Evolutionary conservation across 1,140 invertebrate genomes (phyloP).

Genomic region (Carposina sasakii): DNA sequence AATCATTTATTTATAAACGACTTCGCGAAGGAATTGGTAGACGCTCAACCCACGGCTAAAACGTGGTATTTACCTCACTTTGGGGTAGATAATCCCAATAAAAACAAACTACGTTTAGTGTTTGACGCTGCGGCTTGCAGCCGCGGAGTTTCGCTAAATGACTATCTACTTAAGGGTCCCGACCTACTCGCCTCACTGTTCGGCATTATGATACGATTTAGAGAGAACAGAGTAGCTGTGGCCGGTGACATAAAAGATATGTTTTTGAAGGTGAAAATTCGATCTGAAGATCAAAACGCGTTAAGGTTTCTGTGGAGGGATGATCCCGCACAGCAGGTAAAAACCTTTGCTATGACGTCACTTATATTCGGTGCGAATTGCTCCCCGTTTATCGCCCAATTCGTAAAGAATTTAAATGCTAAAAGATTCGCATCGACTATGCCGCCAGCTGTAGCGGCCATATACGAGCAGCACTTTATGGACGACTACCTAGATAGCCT

Average conservation of each 20-base stretch:
- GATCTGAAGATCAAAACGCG: not conserved
- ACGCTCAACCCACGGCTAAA: not conserved
- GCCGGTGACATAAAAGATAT: slow-evolving; percentile 4
- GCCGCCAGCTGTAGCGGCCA: slow-evolving; percentile 20
- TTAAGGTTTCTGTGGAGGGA: slow-evolving; percentile 1
- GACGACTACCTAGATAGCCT: slow-evolving; percentile 37
- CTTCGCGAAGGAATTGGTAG: not conserved
- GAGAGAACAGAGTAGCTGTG: slow-evolving; percentile 17
- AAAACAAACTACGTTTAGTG: not conserved
- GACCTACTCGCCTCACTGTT: slow-evolving; percentile 14
- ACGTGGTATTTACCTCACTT: slow-evolving; percentile 26
- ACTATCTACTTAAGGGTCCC: slow-evolving; percentile 18
- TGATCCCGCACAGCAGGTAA: not conserved
- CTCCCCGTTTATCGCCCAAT: slow-evolving; percentile 1
- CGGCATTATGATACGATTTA: slow-evolving; percentile 15
- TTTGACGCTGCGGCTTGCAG: not conserved
- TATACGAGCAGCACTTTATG: slow-evolving; percentile 32
- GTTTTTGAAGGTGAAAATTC: not conserved
- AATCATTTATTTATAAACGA: not conserved
- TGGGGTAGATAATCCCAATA: slow-evolving; percentile 17
- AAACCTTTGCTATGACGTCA: slow-evolving; percentile 18
- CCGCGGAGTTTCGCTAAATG: not conserved
- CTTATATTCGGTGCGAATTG: not conserved
- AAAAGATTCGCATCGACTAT: slow-evolving; percentile 13
- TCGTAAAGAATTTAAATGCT: not conserved